Evolutionary conservation across 30 jellyfish, hydroid and myxozoan species (phyloP).

Genomic region (Cassiopea xamachana): DNA sequence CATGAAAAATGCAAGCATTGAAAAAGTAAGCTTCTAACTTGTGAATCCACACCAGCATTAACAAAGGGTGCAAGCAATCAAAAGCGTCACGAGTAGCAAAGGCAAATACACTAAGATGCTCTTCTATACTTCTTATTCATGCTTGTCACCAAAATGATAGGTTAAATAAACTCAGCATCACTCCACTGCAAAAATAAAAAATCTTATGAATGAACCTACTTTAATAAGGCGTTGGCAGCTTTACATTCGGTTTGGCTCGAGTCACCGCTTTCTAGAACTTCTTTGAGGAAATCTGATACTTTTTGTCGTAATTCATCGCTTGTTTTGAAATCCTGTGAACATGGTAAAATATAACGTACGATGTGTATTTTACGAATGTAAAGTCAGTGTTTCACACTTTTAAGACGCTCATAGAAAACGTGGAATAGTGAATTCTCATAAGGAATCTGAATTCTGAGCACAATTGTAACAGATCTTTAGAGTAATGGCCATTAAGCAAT

Average conservation of each 20-base stretch:
- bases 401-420: no score
- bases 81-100: no score
- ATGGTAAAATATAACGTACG: neutral
- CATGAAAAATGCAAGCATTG: neutral
- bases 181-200: neutral
- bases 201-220: neutral
- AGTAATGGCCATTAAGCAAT: no score
- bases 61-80: no score
- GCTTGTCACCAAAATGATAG: no score
- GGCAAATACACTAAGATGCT: no score
- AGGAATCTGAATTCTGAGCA: no score
- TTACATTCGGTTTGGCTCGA: constrained; percentile 69
- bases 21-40: neutral
- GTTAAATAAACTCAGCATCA: neutral
- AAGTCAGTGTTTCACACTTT: no score
- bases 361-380: no score
- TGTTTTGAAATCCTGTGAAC: constrained; percentile 51
- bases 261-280: constrained; percentile 43
- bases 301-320: constrained; percentile 60
- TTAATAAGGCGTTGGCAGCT: constrained; percentile 59
- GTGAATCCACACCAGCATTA: neutral
- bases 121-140: no score
- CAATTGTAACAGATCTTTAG: no score
- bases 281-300: constrained; percentile 47
- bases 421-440: no score